Evolutionary conservation across 2,113 vertebrate genomes (phyloP), one percentile per base, ranked within the genome.

Genomic region (Lonchura striata): DNA sequence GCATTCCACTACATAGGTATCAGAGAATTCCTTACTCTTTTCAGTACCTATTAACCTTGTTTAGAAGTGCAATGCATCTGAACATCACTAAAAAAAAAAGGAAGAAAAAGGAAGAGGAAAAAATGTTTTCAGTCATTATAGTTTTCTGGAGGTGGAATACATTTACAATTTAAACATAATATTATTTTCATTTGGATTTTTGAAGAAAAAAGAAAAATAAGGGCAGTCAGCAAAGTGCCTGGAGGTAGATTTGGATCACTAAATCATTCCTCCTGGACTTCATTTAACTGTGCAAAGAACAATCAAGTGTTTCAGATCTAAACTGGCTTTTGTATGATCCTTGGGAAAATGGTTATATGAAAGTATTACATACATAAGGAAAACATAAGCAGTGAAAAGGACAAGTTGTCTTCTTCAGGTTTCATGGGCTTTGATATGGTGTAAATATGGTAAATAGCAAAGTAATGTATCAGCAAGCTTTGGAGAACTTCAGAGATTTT

Each of bases 11-110:
- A 33, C 46, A 39, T 33, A 57, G 3, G 2, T 31, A 82, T 95
- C 75, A 88, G 82, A 90, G 60, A 46, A 80, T 92, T 94, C 66
- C 65, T 91, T 35, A 15, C 9, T 76, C 35, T 92, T 95, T 91
- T 82, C 16, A 59, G 50, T 82, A 69, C n/a, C 19, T 65, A 20
- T 57, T 76, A 35, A 3, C 37, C 46, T 92, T 69, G 35, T 85
- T 95, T 77, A 79, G 65, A 50, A 76, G 28, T 10, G 20, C 15
- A 80, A 15, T 9, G 9, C 16, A 42, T 49, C 23, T 91, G 57
- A 70, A 49, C 47, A 47, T 15, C 10, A 81, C 23, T 46, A 3
- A 12, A 37, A 86, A 85, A 53, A 31, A 30, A 39, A 2, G 2
- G 7, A 50, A 46, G 14, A 33, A 78, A 75, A 93, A 75, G 35